These are phyloP conservation scores for Phallusia fumigata DNA, from an alignment of 23 tunicate genomes.

Conservation along the genomic window DNA sequence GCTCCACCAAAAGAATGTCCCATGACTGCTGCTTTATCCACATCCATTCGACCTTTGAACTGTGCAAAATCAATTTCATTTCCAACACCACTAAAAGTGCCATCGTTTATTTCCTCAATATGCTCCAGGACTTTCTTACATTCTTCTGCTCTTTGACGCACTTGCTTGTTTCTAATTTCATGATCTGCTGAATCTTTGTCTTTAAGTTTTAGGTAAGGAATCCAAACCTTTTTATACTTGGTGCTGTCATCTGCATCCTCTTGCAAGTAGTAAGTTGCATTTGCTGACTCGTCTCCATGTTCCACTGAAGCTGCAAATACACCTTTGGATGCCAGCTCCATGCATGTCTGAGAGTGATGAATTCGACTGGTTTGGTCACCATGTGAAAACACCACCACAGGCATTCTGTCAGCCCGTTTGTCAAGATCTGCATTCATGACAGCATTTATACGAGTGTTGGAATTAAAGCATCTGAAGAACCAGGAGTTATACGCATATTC, in stretches of 20 bases:
- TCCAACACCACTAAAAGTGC: conserved; percentile 18
- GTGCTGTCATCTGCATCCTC: background rate
- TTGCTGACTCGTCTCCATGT: conserved; percentile 34
- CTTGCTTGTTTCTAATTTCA: conserved; percentile 25
- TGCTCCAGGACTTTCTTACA: conserved; percentile 30
- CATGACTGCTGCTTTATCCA: conserved; percentile 62
- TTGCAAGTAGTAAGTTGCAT: conserved; percentile 23
- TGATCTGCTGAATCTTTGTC: background rate
- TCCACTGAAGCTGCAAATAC: conserved; percentile 39
- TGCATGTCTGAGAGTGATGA: conserved; percentile 15
- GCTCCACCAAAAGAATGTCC: conserved; percentile 94
- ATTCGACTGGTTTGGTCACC: background rate
- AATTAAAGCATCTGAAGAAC: background rate
- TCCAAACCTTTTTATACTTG: conserved; percentile 15
- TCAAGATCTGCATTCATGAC: conserved; percentile 11
- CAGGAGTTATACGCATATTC: background rate
- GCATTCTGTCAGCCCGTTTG: conserved; percentile 13
- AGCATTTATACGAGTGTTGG: background rate
- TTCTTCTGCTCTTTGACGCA: conserved; percentile 35
- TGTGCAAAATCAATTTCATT: conserved; percentile 30
- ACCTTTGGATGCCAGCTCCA: conserved; percentile 41
- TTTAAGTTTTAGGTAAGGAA: background rate
- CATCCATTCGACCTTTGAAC: conserved; percentile 46
- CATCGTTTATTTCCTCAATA: conserved; percentile 50
- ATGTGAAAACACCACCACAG: conserved; percentile 47